Percentiles rank a stretch among this genome's conserved stretches.
phyloP scores from a whole-genome alignment of 2,888 invertebrate genomes.

The Steinernema carpocapsae region DNA sequence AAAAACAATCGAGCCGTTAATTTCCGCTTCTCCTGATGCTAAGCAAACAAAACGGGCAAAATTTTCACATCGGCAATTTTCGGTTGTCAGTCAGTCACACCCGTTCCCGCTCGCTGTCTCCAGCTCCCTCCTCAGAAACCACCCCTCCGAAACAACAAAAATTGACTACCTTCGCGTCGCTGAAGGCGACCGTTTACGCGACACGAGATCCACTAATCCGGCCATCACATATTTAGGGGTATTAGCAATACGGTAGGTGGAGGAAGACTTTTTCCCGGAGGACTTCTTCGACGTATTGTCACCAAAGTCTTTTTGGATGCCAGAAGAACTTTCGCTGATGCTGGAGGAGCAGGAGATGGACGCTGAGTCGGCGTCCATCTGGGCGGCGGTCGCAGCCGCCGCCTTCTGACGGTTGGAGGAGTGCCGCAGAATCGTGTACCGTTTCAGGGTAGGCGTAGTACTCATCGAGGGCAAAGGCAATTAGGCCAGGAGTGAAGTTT shows the following conservation, averaged over 20 bases:
- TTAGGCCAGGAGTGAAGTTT: neutral
- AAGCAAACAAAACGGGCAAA: slow-evolving; percentile 12
- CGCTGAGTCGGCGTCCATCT: neutral
- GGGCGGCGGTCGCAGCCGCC: neutral
- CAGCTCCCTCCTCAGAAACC: neutral
- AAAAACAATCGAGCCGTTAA: slow-evolving; percentile 8
- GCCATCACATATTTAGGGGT: slow-evolving; percentile 34
- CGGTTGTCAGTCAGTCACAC: too few species aligned
- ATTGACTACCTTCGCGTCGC: neutral
- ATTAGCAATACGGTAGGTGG: slow-evolving; percentile 11
- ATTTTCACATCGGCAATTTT: slow-evolving; percentile 20
- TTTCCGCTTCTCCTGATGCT: neutral
- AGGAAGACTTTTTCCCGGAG: neutral
- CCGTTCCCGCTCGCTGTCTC: too few species aligned
- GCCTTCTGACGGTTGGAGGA: slow-evolving; percentile 5
- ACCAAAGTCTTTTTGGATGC: slow-evolving; percentile 14
- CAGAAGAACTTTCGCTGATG: slow-evolving; percentile 21
- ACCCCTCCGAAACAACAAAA: neutral
- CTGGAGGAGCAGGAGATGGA: slow-evolving; percentile 3
- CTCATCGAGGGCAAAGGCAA: neutral
- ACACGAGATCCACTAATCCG: slow-evolving; percentile 34
- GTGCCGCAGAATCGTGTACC: slow-evolving; percentile 2
- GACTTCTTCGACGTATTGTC: neutral
- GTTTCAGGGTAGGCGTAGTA: slow-evolving; percentile 1
- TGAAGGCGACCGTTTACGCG: slow-evolving; percentile 11